A percentile compares a stretch with the other conserved stretches of the same genome.
Evolutionary conservation across 2,888 invertebrate species (phyloP).

Genomic region (Drosophila crucigera): DNA sequence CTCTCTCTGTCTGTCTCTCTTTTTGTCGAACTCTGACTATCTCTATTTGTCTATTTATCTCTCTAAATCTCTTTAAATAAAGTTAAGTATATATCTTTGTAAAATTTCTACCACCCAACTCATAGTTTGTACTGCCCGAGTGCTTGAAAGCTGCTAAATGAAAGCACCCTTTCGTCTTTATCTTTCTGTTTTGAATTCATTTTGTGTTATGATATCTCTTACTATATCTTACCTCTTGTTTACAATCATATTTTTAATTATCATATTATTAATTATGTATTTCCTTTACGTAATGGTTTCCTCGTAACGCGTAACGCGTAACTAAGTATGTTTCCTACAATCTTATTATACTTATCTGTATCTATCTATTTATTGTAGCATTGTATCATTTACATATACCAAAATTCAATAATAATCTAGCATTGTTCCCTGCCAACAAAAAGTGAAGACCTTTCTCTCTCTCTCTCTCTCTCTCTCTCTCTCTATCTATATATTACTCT

Average conservation of each 20-base stretch:
- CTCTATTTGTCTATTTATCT: slow-evolving; percentile 24
- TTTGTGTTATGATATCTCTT: slow-evolving; percentile 38
- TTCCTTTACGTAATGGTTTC: slow-evolving; percentile 38
- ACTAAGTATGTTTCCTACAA: slow-evolving; percentile 38
- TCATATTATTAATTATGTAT: slow-evolving; percentile 16
- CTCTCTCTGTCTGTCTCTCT: slow-evolving; percentile 14
- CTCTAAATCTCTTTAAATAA: slow-evolving; percentile 12
- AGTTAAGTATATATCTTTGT: slow-evolving; percentile 38
- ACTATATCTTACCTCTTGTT: slow-evolving; percentile 24
- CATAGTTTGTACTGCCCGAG: slow-evolving; percentile 47
- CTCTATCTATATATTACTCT: not conserved
- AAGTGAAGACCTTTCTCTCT: slow-evolving; percentile 12
- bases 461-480: not conserved
- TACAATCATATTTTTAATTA: slow-evolving; percentile 28
- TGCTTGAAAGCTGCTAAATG: slow-evolving; percentile 61
- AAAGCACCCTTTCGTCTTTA: slow-evolving; percentile 52
- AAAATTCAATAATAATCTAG: slow-evolving; percentile 44
- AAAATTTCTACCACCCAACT: slow-evolving; percentile 32
- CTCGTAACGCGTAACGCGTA: slow-evolving; percentile 4
- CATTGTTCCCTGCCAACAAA: slow-evolving; percentile 32
- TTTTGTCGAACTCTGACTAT: slow-evolving; percentile 16
- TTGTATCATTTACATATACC: slow-evolving; percentile 63
- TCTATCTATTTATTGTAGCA: slow-evolving; percentile 58
- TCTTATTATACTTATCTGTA: slow-evolving; percentile 9
- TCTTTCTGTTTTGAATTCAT: slow-evolving; percentile 36